Percentiles rank a stretch among this genome's conserved stretches.
phyloP scores from a whole-genome alignment of 2,797 vertebrate genomes.

The Cossypha heuglini region DNA sequence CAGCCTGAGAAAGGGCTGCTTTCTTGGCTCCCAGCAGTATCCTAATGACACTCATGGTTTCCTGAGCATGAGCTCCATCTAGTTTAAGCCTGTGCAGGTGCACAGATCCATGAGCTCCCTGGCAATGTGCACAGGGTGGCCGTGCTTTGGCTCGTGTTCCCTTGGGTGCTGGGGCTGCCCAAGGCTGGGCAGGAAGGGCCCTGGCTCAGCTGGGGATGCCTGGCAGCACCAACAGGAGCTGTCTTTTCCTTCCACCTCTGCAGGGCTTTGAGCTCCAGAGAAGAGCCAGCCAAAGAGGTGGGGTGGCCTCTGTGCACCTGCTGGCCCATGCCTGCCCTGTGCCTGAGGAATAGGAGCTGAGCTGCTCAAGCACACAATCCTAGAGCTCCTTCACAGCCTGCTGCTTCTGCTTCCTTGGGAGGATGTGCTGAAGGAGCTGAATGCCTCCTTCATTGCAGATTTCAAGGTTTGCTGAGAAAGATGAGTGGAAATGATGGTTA shows the following conservation, averaged over 20 bases:
- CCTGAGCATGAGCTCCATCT: not conserved
- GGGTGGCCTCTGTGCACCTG: no score
- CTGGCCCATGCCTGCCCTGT: fast-evolving
- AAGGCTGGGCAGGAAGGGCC: fast-evolving
- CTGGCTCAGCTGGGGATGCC: not conserved
- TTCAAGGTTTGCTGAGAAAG: not conserved
- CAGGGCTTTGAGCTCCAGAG: not conserved
- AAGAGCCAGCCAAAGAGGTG: not conserved
- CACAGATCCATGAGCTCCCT: fast-evolving
- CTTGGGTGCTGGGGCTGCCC: no score
- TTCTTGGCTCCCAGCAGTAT: no score
- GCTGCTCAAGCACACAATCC: not conserved
- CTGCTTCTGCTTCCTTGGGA: not conserved
- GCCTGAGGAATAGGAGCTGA: not conserved
- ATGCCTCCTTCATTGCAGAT: not conserved
- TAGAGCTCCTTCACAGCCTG: fast-evolving
- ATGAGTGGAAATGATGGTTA: not conserved
- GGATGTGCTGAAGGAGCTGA: not conserved
- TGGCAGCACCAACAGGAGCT: not conserved
- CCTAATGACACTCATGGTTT: not conserved
- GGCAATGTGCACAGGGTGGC: fast-evolving
- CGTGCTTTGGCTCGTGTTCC: fast-evolving
- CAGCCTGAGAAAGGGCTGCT: no score
- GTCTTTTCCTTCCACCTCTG: not conserved
- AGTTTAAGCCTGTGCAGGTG: not conserved